Conservation (phyloP, 2,113 vertebrate genomes). For the Turdus rufiventris region DNA sequence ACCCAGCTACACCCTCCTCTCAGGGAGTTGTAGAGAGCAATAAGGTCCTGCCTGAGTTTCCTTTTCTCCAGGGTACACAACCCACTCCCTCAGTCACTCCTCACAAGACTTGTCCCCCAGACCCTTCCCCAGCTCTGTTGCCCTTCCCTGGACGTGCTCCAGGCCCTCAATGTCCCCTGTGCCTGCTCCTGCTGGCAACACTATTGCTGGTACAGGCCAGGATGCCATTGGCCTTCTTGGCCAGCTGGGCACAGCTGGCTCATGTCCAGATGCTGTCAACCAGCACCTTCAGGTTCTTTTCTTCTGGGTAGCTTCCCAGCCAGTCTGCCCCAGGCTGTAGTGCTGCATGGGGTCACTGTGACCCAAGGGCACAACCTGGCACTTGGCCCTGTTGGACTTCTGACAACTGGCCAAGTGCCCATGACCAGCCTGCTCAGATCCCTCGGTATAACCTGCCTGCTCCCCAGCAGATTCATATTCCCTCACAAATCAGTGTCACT, state of each 20-base stretch:
- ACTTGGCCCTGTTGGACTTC: not conserved
- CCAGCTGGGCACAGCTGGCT: not conserved
- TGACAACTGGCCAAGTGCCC: not conserved
- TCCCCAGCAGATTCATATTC: not conserved
- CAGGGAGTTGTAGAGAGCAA: not conserved
- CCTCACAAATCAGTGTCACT: not conserved
- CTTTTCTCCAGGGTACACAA: not conserved
- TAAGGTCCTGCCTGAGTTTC: fast-evolving
- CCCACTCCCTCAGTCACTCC: not conserved
- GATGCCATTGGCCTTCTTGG: not conserved
- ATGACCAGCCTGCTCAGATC: not conserved
- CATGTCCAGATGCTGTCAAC: not conserved
- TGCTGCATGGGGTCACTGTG: not conserved
- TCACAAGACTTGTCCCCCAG: not conserved
- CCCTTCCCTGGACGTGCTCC: not conserved
- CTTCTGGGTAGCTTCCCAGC: not conserved
- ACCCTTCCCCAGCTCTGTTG: not conserved
- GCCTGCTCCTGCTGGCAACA: not conserved
- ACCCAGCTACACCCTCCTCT: not conserved
- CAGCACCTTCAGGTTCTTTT: not conserved
- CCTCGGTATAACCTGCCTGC: not conserved
- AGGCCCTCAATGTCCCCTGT: not conserved
- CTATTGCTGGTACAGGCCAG: not conserved
- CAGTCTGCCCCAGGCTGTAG: not conserved
- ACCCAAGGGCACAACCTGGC: not conserved